Evolutionary conservation across 2,888 invertebrate species (phyloP).

Genomic region (Lepidochitona cinerea): DNA sequence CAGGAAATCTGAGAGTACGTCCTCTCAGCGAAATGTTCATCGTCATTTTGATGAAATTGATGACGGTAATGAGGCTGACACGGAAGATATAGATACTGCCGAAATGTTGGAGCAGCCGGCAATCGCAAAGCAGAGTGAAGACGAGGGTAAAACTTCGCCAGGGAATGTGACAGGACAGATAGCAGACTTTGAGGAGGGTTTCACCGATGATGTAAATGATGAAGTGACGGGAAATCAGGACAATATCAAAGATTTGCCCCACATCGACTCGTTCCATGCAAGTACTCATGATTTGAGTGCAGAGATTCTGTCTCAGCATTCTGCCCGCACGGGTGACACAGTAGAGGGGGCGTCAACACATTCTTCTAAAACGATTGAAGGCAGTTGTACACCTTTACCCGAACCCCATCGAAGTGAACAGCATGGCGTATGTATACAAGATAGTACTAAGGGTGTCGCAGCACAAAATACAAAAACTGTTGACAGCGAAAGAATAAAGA

Average conservation of each 20-base stretch:
- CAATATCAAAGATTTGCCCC: constrained; percentile 50
- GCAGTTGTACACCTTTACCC: constrained; percentile 37
- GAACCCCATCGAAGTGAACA: constrained; percentile 12
- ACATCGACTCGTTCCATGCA: constrained; percentile 65
- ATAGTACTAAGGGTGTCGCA: background rate
- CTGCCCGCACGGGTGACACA: constrained; percentile 56
- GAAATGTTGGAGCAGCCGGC: background rate
- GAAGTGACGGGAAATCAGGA: constrained; percentile 23
- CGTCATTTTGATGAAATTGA: constrained; percentile 44
- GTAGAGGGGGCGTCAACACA: constrained; percentile 57
- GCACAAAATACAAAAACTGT: constrained; percentile 25
- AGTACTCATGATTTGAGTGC: constrained; percentile 46
- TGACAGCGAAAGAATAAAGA: constrained; percentile 64
- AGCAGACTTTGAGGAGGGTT: too few relatives aligned
- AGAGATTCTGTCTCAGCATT: constrained; percentile 64
- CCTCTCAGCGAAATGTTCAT: background rate
- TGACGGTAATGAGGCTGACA: constrained; percentile 61
- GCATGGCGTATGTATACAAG: background rate
- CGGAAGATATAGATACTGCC: constrained; percentile 44
- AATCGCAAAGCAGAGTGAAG: too few relatives aligned
- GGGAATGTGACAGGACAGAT: too few relatives aligned
- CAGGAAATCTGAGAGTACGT: background rate
- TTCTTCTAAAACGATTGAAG: constrained; percentile 56
- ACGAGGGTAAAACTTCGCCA: too few relatives aligned
- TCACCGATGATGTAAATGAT: constrained; percentile 7